Base-by-base conservation (phyloP, 2,797 vertebrate genomes). In the Scomberomorus guttatus region DNA sequence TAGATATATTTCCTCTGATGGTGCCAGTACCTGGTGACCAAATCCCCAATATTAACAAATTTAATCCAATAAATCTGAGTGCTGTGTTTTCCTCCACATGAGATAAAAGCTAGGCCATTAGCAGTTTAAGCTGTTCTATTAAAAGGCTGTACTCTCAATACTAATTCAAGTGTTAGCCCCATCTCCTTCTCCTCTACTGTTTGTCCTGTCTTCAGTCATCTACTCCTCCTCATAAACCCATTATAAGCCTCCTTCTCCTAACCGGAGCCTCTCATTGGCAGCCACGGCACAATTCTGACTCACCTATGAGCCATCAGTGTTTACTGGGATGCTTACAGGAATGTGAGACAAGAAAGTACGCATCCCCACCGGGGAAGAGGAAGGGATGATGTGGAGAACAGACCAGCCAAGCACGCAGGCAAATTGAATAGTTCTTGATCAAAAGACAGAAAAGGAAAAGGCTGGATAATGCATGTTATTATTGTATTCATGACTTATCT, bases 181-280 rank as follows among this genome's bases (percentile, higher is more conserved):
- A 46, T 87, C 64, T 79, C 58, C 58, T 71, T 81, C 59, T 65
- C 58, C 54, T 77, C 69, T 60, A 63, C 85, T 60, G 66, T 79
- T 87, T 86, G 75, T 78, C 70, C 85, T 75, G 77, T 74, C 78
- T 55, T 80, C 73, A 65, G 78, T 69, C 42, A 78, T 79, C 44
- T 39, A 42, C 77, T 91, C 80, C 85, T 90, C 84, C 78, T 86
- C 75, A 82, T 83, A 74, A 88, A 57, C 75, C 80, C 71, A 80
- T 90, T 87, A 82, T 68, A 78, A 83, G 75, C 61, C 80, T 80
- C 57, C 4, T 68, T 63, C 60, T 84, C 54, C 52, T 72, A 32
- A 72, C n/a, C 17, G 65, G 62, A 89, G 65, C 74, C 15, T 61
- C 79, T 90, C 61, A 59, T 60, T 79, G 71, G 79, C 85, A 79